phyloP scores from a whole-genome alignment of 2,888 invertebrate species.

The Nesidiocoris tenuis region DNA sequence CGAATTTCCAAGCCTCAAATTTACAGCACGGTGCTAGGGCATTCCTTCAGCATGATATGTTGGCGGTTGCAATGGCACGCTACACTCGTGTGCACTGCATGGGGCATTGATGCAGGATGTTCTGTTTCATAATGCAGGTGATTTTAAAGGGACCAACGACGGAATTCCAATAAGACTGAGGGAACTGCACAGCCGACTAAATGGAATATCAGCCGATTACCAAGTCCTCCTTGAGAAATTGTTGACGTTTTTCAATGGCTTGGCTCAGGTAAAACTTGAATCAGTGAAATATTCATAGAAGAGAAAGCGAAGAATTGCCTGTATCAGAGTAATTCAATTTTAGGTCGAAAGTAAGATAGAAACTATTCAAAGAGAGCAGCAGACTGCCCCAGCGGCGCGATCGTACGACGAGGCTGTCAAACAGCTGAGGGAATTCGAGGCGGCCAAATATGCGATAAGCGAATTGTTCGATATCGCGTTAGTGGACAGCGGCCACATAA shows the following conservation, averaged over 20 bases:
- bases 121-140: slow-evolving; percentile 51
- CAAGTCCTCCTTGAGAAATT: slow-evolving; percentile 69
- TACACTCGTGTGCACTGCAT: slow-evolving; percentile 22
- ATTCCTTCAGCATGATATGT: no score
- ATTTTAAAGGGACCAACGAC: slow-evolving; percentile 59
- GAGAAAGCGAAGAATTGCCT: not conserved
- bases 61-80: slow-evolving; percentile 12
- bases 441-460: slow-evolving; percentile 63
- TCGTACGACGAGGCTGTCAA: slow-evolving; percentile 57
- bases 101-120: not conserved
- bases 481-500: slow-evolving; percentile 68
- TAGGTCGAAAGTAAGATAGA: slow-evolving; percentile 64
- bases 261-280: slow-evolving; percentile 60
- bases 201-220: slow-evolving; percentile 69
- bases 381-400: slow-evolving; percentile 50
- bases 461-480: slow-evolving; percentile 67
- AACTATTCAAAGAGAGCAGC: slow-evolving; percentile 58
- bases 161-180: slow-evolving; percentile 66
- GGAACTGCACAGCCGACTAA: slow-evolving; percentile 66
- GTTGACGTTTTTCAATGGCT: slow-evolving; percentile 68
- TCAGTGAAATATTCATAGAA: no score
- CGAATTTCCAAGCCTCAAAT: no score
- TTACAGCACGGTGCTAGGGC: no score
- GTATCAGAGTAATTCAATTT: not conserved
- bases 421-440: slow-evolving; percentile 64